phyloP scores from a whole-genome alignment of 1,140 invertebrate genomes.

The Gryllus bimaculatus region DNA sequence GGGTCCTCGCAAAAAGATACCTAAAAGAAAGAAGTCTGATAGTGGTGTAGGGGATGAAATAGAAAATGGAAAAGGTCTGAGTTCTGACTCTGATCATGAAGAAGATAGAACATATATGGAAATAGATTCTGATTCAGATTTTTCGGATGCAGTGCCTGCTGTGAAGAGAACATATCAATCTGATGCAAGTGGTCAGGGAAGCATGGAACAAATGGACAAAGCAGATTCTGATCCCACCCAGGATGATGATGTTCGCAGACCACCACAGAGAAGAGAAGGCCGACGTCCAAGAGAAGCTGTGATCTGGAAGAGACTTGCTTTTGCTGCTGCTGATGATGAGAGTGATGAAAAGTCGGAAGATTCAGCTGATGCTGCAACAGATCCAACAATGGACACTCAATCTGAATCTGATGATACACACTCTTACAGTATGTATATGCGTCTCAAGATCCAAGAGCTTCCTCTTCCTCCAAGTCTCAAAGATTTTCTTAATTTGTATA shows the following conservation, averaged over 20 bases:
- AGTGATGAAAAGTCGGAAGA: conserved; percentile 14
- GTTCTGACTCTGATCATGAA: conserved; percentile 22
- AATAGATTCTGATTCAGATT: conserved; percentile 19
- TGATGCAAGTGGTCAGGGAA: conserved; percentile 10
- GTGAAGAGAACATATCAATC: conserved; percentile 15
- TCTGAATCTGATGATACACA: conserved; percentile 13
- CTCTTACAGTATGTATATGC: conserved; percentile 36
- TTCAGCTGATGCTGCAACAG: conserved; percentile 9
- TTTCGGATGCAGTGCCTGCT: conserved; percentile 22
- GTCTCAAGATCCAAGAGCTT: conserved; percentile 40
- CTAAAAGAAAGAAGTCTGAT: conserved; percentile 47
- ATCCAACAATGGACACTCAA: conserved; percentile 9
- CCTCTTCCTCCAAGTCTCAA: conserved; percentile 46
- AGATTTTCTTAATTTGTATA: conserved; percentile 44
- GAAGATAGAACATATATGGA: conserved; percentile 19
- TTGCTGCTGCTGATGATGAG: conserved; percentile 16
- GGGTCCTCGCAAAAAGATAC: conserved; percentile 26
- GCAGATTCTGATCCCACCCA: neutral
- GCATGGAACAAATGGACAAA: neutral
- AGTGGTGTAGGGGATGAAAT: conserved; percentile 43
- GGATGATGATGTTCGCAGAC: neutral
- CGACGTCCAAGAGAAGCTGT: neutral
- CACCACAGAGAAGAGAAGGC: neutral
- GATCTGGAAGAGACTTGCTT: conserved; percentile 11
- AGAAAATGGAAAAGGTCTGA: conserved; percentile 29